Conservation (phyloP, 2,888 invertebrate genomes). For the Drosophila vallismaia region DNA sequence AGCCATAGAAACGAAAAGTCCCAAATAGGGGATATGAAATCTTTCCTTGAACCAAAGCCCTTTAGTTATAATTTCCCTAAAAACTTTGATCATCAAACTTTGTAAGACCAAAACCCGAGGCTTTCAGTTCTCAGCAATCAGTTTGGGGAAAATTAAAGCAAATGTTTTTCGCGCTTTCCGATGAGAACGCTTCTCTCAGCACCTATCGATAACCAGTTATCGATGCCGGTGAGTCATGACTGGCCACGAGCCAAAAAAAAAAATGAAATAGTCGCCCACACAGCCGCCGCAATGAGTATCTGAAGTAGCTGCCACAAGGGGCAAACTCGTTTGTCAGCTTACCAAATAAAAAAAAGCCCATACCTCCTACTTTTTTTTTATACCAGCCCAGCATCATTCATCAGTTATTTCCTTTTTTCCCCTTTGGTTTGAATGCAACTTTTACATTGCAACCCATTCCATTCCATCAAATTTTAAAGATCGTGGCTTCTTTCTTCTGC, state of each 20-base stretch:
- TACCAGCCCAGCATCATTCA: slow-evolving; percentile 45
- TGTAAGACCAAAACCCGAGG: slow-evolving; percentile 15
- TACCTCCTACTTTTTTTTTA: slow-evolving; percentile 20
- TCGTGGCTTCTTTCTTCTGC: slow-evolving; percentile 35
- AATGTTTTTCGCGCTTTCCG: slow-evolving; percentile 18
- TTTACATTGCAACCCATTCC: slow-evolving; percentile 53
- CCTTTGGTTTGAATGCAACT: slow-evolving; percentile 40
- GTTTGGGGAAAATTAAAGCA: background rate
- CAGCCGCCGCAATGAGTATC: slow-evolving; percentile 30
- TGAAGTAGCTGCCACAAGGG: slow-evolving; percentile 36
- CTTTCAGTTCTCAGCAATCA: slow-evolving; percentile 33
- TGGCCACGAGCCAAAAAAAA: slow-evolving; percentile 66
- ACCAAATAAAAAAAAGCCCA: slow-evolving; percentile 2
- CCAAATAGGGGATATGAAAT: too few species aligned
- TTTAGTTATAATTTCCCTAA: too few species aligned
- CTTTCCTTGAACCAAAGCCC: too few species aligned
- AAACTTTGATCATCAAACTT: too few species aligned
- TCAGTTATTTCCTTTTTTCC: slow-evolving; percentile 20
- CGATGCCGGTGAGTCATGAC: slow-evolving; percentile 60
- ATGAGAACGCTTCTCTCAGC: slow-evolving; percentile 31
- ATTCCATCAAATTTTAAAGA: slow-evolving; percentile 38
- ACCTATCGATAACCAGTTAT: slow-evolving; percentile 43
- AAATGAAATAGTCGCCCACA: slow-evolving; percentile 36
- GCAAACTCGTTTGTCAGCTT: slow-evolving; percentile 49
- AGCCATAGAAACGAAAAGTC: background rate